Conservation (phyloP, 1,140 invertebrate species). For the Lycorma delicatula region DNA sequence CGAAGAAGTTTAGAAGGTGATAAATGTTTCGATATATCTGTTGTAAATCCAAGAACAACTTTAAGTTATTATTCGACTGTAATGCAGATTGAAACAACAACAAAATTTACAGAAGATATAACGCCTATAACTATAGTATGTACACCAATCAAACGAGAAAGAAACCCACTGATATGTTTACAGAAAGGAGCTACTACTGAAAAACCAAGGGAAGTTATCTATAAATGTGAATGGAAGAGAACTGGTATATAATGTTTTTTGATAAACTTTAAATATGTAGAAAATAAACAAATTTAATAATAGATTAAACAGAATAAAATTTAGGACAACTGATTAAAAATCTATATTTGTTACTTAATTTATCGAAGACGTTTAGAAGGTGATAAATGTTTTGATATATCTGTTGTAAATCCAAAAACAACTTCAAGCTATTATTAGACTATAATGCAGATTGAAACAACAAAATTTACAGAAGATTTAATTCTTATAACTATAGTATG, state of each 20-base stretch:
- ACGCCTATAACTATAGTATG: not conserved
- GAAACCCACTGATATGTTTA: not conserved
- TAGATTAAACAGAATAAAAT: no score
- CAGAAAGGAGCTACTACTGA: not conserved
- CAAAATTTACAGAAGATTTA: not conserved
- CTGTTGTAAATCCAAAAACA: not conserved
- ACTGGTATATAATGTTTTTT: not conserved
- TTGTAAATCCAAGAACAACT: not conserved
- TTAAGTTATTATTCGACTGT: not conserved
- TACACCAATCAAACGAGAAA: not conserved
- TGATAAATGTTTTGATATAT: not conserved
- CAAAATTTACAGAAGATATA: not conserved
- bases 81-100: not conserved
- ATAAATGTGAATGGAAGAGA: not conserved
- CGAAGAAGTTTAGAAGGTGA: not conserved
- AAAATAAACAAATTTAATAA: no score
- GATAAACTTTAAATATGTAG: no score
- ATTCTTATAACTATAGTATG: not conserved
- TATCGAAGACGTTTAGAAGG: not conserved
- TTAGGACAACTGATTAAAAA: no score
- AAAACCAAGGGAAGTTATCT: not conserved
- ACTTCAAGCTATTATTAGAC: not conserved
- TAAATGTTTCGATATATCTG: not conserved
- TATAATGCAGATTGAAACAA: not conserved
- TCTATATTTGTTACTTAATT: no score